Percentiles rank a stretch among this genome's conserved stretches.
Evolutionary conservation across 2,113 vertebrate genomes (phyloP).

Genomic region (Notiomystis cincta): DNA sequence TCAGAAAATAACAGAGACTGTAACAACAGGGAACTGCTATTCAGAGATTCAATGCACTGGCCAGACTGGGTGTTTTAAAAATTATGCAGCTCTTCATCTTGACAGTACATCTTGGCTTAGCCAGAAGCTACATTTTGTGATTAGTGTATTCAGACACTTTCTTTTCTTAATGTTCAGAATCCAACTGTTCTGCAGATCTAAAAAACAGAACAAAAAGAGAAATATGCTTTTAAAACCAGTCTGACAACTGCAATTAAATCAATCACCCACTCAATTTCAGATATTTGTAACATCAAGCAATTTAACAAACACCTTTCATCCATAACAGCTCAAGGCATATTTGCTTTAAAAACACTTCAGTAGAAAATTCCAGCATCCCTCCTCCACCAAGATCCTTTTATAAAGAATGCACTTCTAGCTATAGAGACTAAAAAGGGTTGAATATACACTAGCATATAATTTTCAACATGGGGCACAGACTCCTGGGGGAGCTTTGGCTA

Average conservation of each 20-base stretch:
- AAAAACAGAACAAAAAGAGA: slow-evolving; percentile 35
- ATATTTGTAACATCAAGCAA: slow-evolving; percentile 46
- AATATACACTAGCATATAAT: neutral
- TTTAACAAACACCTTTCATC: slow-evolving; percentile 53
- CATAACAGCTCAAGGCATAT: slow-evolving; percentile 13
- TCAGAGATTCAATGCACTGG: neutral
- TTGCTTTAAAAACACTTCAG: slow-evolving; percentile 36
- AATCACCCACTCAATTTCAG: slow-evolving; percentile 23
- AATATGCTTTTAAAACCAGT: slow-evolving; percentile 18
- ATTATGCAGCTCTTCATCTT: slow-evolving; percentile 5
- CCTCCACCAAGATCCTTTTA: neutral
- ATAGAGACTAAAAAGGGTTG: neutral
- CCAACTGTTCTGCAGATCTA: slow-evolving; percentile 12
- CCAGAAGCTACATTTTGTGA: slow-evolving; percentile 29
- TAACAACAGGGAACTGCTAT: neutral
- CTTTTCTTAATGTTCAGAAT: slow-evolving; percentile 46
- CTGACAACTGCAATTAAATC: slow-evolving; percentile 54
- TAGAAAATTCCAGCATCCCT: slow-evolving; percentile 27
- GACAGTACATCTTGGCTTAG: neutral
- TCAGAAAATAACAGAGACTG: neutral
- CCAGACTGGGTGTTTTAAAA: neutral
- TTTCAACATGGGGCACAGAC: neutral
- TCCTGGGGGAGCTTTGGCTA: neutral
- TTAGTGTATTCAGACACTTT: slow-evolving; percentile 16
- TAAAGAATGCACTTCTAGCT: neutral